Evolutionary conservation across 2,888 invertebrate species (phyloP), one percentile per base, ranked within the genome.

Genomic region (Sinotaia quadrata): DNA sequence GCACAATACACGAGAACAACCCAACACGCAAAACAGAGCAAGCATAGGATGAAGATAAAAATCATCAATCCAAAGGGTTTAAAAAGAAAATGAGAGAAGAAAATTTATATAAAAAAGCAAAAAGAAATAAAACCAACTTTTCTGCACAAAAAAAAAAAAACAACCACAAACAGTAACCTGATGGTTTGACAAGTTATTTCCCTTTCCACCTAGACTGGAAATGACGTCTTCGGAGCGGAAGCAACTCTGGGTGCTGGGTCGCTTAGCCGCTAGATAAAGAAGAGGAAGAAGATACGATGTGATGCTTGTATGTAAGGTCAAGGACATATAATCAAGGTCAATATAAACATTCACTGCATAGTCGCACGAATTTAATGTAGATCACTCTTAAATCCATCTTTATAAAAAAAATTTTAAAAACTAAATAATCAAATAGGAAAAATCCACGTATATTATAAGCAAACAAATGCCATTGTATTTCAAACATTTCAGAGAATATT

Each of bases 161-260:
- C n/a, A 47, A 47, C 47, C 47, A 47, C 47, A 47, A 47, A 47
- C 47, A 47, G 47, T 47, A 47, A n/a, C 47, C n/a, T 47, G 47
- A 21, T 47, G 21, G n/a, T 47, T 24, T 47, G 47, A 47, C 47
- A 47, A 47, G 47, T 47, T 47, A 47, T 47, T 47, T 7, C 47
- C 47, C 47, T 47, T 47, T 47, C 47, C 47, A 47, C 47, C 47
- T 47, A 47, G 47, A n/a, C 47, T 18, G 47, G 47, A 47, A 8
- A 47, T 47, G 47, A 47, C 47, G 47, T 47, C 47, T 21, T n/a
- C 47, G 24, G 47, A 21, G 47, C 47, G 21, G 47, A 47, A 47
- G 47, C 47, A 47, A 47, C 41, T 41, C 47, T 47, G 47, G 47
- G 47, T 47, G 7, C 47, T 24, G n/a, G 47, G 47, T 47, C 12